Base-by-base conservation (phyloP, 2,888 invertebrate genomes). In the Cylloceria caligata region DNA sequence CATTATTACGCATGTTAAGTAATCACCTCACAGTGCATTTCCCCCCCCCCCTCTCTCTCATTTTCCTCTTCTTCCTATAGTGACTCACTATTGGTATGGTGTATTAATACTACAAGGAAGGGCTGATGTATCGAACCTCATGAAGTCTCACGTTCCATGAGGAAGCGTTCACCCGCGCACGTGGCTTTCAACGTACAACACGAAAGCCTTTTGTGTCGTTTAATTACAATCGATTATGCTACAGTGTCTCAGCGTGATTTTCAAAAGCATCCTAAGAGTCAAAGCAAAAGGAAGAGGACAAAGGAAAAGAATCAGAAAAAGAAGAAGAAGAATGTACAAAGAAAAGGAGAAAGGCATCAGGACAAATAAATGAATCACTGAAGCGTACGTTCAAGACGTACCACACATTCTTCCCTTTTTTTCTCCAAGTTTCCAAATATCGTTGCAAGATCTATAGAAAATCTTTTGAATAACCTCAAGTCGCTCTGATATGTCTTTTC, bases 191-290 rank as follows among this genome's bases (percentile, higher is more conserved):
- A 69, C 68, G 36, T 27, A 60, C 36, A 36, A 21, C 64, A 69
- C 1, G 55, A 69, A 55, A 55, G 55, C 62, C 47, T 19, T n/a
- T 55, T 68, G 55, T 57, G 39, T 64, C 36, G n/a, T 57, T 69
- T 65, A 75, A 80, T 74, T 75, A 36, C 80, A 65, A 80, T 80
- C 74, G 74, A 80, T 80, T 80, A 74, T 80, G 67, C 73, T 68
- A 36, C 42, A 73, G 68, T 52, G 67, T 67, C 49, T 79, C 60
- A 5, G 13, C 49, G 68, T 64, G 57, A 72, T 60, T 72, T 42
- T 55, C 49, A n/a, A 49, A 47, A 68, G 27, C 9, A 49, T 16
- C n/a, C 13, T 13, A 4, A 34, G n/a, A 45, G 52, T 52, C 36
- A 21, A 68, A 52, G 36, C 30, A 13, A 68, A 27, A 69, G 42